These are phyloP conservation scores for Deilephila porcellus DNA, from an alignment of 2,888 invertebrate genomes.

Conservation along the genomic window DNA sequence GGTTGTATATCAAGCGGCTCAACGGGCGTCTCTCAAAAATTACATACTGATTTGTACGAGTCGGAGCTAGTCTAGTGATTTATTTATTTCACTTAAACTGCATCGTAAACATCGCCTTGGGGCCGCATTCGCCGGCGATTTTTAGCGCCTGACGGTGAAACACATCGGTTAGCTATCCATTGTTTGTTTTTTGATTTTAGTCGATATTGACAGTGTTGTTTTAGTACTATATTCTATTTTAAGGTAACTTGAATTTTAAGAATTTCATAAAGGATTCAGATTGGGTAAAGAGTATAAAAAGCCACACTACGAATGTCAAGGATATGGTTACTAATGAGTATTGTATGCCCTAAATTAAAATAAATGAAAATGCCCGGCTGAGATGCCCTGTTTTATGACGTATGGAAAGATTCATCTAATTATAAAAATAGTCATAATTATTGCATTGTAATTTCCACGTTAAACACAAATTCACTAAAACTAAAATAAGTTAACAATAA, in stretches of 20 bases:
- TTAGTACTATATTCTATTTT: neutral
- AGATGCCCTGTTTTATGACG: too few relatives aligned
- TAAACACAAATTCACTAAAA: too few relatives aligned
- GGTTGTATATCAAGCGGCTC: constrained; percentile 62
- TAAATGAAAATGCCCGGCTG: too few relatives aligned
- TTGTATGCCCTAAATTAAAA: too few relatives aligned
- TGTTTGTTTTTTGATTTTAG: neutral
- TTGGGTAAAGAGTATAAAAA: too few relatives aligned
- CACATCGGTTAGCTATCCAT: neutral
- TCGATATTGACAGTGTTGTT: neutral
- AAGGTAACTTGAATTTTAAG: neutral
- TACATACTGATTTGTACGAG: constrained; percentile 56
- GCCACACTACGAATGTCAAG: too few relatives aligned
- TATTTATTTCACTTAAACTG: constrained; percentile 79
- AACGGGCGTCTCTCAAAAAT: constrained; percentile 66
- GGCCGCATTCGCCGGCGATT: constrained; percentile 20
- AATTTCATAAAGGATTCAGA: neutral
- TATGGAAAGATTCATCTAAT: too few relatives aligned
- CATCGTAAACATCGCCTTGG: constrained; percentile 62
- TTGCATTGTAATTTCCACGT: too few relatives aligned
- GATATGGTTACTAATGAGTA: too few relatives aligned
- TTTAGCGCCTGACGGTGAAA: constrained; percentile 17
- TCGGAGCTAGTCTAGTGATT: constrained; percentile 62
- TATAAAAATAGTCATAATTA: too few relatives aligned
- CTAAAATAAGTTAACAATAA: too few relatives aligned